Conservation (phyloP, 2,797 vertebrate species). For the Cirrhinus molitorella region DNA sequence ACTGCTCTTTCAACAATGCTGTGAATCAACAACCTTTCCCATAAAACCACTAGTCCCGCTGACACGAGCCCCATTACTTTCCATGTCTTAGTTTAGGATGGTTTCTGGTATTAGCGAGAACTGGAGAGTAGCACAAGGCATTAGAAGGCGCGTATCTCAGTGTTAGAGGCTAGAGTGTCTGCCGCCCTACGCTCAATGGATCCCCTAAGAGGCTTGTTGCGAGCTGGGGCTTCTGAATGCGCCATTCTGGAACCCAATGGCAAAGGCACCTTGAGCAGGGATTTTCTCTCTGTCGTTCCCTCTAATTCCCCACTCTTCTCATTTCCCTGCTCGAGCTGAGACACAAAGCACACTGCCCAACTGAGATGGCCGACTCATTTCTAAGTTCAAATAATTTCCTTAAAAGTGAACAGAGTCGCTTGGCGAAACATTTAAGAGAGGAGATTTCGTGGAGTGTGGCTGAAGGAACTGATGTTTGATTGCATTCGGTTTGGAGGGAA, state of each 20-base stretch:
- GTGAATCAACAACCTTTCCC: constrained; percentile 28
- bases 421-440: constrained; percentile 43
- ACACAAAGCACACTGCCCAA: constrained; percentile 42
- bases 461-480: constrained; percentile 39
- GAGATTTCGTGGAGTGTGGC: constrained; percentile 44
- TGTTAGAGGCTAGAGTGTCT: constrained; percentile 53
- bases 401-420: constrained; percentile 48
- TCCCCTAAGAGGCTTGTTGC: constrained; percentile 62
- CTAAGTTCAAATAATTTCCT: constrained; percentile 32
- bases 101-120: constrained; percentile 50
- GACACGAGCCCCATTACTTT: constrained; percentile 51
- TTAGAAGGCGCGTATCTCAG: constrained; percentile 54
- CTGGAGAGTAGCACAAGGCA: constrained; percentile 49
- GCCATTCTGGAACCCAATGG: constrained; percentile 58
- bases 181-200: constrained; percentile 34
- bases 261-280: constrained; percentile 71
- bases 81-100: constrained; percentile 47
- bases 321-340: constrained; percentile 43
- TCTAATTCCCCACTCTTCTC: constrained; percentile 61
- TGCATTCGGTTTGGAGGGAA: constrained; percentile 32
- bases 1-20: neutral
- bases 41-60: constrained; percentile 40
- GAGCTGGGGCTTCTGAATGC: constrained; percentile 50
- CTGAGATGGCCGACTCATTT: constrained; percentile 46
- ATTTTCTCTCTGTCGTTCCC: constrained; percentile 61